Evolutionary conservation across 2,113 vertebrate genomes (phyloP), one percentile per base, ranked within the genome.

Genomic region (Nematolebias whitei): DNA sequence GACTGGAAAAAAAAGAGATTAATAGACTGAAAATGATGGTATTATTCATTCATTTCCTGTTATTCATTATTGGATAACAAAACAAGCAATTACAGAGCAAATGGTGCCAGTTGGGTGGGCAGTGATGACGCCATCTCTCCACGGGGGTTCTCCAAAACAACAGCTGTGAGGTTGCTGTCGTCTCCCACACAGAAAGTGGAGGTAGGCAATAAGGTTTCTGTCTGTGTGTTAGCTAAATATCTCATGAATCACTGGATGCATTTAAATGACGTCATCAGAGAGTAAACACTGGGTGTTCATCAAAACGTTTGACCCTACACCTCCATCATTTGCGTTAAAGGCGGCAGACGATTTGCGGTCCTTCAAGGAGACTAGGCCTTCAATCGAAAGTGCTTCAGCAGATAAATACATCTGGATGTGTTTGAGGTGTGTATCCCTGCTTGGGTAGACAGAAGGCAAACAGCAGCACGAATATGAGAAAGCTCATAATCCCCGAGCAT

Each of bases 81-180:
- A 79, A 74, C 62, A 63, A 69, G 62, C 56, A 76, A 85, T 76
- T 81, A 68, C 18, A 62, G 56, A 55, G 16, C 48, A 51, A 76
- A 68, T 62, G 20, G 73, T 58, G 58, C 43, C 39, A 69, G 73
- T 19, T 29, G 39, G 52, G 64, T 1, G 26, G 66, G 63, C 71
- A 81, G 62, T 56, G 68, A 73, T 79, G 74, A 61, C 63, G 63
- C 55, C 10, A 35, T 47, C 49, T 59, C 78, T 74, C 59, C 32
- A 62, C 29, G 79, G 71, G 67, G 51, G 43, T 40, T 56, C 63
- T 63, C 39, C 18, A 74, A 71, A 77, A 23, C 23, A 64, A 45
- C 66, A 39, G 54, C 23, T 20, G 56, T 10, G 4, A 66, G 57
- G 68, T 63, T 60, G 22, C 14, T 9, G 9, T 35, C 32, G 5